A percentile compares a stretch with the other conserved stretches of the same genome.
phyloP scores from a whole-genome alignment of 2,888 invertebrate genomes.

The Latrodectus elegans region DNA sequence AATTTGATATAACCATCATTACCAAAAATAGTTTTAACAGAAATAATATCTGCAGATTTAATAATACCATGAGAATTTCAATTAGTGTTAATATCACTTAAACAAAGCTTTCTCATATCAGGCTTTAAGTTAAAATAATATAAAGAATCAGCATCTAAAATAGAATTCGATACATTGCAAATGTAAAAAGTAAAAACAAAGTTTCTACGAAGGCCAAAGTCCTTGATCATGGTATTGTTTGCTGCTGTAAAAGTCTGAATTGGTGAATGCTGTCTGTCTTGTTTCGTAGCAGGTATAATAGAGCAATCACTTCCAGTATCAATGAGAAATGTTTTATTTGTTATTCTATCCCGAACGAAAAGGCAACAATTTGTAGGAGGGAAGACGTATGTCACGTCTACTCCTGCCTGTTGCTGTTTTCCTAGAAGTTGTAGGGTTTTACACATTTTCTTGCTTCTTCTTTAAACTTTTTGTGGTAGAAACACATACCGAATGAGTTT shows the following conservation, averaged over 20 bases:
- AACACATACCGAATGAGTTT: not conserved
- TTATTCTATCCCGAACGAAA: not conserved
- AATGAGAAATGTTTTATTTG: not conserved
- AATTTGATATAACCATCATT: not conserved
- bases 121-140: slow-evolving; percentile 12
- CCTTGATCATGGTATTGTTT: not conserved
- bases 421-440: not conserved
- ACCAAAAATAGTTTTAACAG: not conserved
- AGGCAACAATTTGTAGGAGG: not conserved
- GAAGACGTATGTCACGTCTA: not conserved
- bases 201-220: not conserved
- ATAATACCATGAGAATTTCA: slow-evolving; percentile 1
- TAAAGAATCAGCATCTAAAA: not conserved
- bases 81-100: not conserved
- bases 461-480: no score
- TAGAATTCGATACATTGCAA: not conserved
- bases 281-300: not conserved
- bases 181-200: slow-evolving; percentile 6
- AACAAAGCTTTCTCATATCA: not conserved
- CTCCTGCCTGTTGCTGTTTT: not conserved
- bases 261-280: no score
- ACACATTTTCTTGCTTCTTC: not conserved
- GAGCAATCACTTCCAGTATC: not conserved
- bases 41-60: not conserved
- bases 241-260: not conserved